Conservation (phyloP, 2,888 invertebrate species). For the Lamproptera curius region DNA sequence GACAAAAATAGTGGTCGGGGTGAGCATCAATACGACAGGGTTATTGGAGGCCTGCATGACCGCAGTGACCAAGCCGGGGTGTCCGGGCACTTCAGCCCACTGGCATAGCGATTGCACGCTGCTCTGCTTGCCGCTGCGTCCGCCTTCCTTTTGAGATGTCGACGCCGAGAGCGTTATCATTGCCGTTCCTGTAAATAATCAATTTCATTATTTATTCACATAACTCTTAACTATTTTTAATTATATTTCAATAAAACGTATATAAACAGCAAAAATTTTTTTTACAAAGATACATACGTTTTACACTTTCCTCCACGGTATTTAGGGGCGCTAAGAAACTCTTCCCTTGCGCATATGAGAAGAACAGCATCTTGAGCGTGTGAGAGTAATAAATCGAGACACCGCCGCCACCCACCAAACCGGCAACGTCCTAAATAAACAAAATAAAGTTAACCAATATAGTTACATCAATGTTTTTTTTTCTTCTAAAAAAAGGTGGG, state of each 20-base stretch:
- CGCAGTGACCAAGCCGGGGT: slow-evolving; percentile 95
- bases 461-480: too few species aligned
- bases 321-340: slow-evolving; percentile 91
- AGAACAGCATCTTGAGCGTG: slow-evolving; percentile 93
- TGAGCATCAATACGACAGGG: slow-evolving; percentile 95
- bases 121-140: slow-evolving; percentile 61
- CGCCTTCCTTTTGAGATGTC: slow-evolving; percentile 53
- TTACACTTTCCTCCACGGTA: slow-evolving; percentile 80
- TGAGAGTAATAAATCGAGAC: slow-evolving; percentile 98
- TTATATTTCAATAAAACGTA: too few species aligned
- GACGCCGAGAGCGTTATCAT: slow-evolving; percentile 57
- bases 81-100: slow-evolving; percentile 95
- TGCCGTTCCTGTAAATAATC: slow-evolving; percentile 50
- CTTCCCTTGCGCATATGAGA: slow-evolving; percentile 94
- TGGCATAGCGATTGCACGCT: slow-evolving; percentile 92
- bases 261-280: too few species aligned
- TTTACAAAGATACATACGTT: slow-evolving; percentile 54
- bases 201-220: neutral
- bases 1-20: slow-evolving; percentile 89
- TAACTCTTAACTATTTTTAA: too few species aligned
- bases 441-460: too few species aligned
- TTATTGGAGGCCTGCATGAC: slow-evolving; percentile 94
- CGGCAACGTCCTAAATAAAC: slow-evolving; percentile 85
- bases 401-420: slow-evolving; percentile 94
- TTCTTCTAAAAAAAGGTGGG: too few species aligned